Percentiles rank a stretch among this genome's conserved stretches.
phyloP scores from a whole-genome alignment of 2,888 invertebrate genomes.

The Melinaea marsaeus region DNA sequence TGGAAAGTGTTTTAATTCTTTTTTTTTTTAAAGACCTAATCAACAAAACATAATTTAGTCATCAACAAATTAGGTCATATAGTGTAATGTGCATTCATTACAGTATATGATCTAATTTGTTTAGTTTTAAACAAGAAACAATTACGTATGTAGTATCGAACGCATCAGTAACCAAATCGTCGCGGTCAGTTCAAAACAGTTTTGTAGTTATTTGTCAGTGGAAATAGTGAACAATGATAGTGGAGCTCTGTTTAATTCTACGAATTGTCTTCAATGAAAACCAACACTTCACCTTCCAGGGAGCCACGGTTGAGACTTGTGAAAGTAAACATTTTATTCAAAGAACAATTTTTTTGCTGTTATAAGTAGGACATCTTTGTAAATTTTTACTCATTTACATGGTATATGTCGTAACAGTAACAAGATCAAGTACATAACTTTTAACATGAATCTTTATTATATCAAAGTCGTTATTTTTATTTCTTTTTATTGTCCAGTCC shows the following conservation, averaged over 20 bases:
- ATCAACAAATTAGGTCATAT: neutral
- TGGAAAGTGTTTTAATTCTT: too few species aligned
- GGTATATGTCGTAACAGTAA: neutral
- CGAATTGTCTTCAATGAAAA: constrained; percentile 42
- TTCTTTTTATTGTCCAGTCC: constrained; percentile 14
- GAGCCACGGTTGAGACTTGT: constrained; percentile 33
- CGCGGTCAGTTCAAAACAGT: neutral
- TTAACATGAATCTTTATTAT: constrained; percentile 17
- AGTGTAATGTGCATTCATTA: neutral
- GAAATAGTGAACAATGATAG: constrained; percentile 33
- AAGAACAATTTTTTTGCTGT: constrained; percentile 21
- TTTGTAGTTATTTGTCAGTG: constrained; percentile 3
- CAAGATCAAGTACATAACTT: neutral
- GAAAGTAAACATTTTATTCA: constrained; percentile 42
- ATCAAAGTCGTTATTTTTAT: constrained; percentile 13
- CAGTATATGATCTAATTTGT: too few species aligned
- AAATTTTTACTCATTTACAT: constrained; percentile 16
- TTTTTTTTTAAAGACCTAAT: too few species aligned
- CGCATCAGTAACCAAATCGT: neutral
- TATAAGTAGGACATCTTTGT: constrained; percentile 15
- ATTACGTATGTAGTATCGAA: neutral
- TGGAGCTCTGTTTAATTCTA: constrained; percentile 42
- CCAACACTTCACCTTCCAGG: constrained; percentile 35
- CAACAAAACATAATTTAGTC: too few species aligned
- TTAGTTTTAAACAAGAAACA: neutral